A percentile compares a stretch with the other conserved stretches of the same genome.
These are phyloP conservation scores for Cordylochernes scorpioides DNA, from an alignment of 2,888 invertebrate species.

Conservation along the genomic window DNA sequence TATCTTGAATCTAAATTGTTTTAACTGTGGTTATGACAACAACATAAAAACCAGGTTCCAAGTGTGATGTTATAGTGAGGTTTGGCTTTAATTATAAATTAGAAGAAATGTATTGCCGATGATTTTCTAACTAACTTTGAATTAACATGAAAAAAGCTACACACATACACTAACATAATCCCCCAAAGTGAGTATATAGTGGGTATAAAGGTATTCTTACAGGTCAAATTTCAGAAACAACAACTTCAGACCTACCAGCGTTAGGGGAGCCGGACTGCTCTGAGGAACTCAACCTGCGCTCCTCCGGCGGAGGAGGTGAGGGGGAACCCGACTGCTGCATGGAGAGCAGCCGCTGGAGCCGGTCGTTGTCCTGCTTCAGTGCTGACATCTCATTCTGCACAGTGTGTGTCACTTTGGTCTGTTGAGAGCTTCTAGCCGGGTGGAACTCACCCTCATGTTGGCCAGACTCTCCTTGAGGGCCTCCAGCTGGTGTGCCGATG, in stretches of 20 bases:
- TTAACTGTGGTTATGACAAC: too few species aligned
- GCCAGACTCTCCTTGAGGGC: conserved; percentile 84
- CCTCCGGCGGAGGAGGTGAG: conserved; percentile 24
- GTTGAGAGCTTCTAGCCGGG: background rate
- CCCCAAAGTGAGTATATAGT: too few species aligned
- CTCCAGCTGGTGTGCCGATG: conserved; percentile 87
- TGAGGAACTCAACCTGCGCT: conserved; percentile 8
- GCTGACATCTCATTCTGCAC: conserved; percentile 77
- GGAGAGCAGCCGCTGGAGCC: conserved; percentile 56
- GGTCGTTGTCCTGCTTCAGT: conserved; percentile 82
- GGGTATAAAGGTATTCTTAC: background rate
- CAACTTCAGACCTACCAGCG: conserved; percentile 8
- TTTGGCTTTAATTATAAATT: too few species aligned
- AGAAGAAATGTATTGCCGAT: too few species aligned
- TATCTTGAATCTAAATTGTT: too few species aligned
- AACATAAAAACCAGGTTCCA: too few species aligned
- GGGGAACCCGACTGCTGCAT: conserved; percentile 26
- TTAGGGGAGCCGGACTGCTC: conserved; percentile 8
- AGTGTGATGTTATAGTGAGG: too few species aligned
- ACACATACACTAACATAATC: too few species aligned
- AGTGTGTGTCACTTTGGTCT: background rate
- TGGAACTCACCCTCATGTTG: conserved; percentile 59
- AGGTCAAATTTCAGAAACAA: too few species aligned
- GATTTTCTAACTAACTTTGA: too few species aligned
- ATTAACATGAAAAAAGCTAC: too few species aligned